A percentile compares a stretch with the other conserved stretches of the same genome.
Evolutionary conservation across 2,113 vertebrate genomes (phyloP).

Genomic region (Tapirus terrestris): DNA sequence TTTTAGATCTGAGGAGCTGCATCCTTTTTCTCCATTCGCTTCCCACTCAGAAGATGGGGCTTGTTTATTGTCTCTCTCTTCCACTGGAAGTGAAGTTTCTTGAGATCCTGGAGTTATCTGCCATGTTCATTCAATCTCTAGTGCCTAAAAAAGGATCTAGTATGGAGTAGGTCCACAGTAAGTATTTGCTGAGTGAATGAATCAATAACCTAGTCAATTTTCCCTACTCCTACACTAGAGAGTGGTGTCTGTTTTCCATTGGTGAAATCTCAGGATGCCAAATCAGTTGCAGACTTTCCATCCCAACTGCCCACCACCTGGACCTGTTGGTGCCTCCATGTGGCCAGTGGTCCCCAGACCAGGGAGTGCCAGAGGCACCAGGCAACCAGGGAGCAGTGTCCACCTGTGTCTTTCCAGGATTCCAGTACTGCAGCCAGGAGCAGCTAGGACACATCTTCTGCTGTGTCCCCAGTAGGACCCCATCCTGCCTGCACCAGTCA

Average conservation of each 20-base stretch:
- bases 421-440: neutral
- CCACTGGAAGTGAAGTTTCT: neutral
- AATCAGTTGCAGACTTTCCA: neutral
- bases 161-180: neutral
- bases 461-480: neutral
- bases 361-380: neutral
- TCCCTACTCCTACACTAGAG: neutral
- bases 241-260: neutral
- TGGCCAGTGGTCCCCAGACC: neutral
- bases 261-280: neutral
- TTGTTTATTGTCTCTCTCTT: neutral
- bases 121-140: neutral
- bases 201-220: neutral
- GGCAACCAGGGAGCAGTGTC: neutral
- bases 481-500: neutral
- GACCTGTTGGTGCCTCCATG: neutral
- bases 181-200: neutral
- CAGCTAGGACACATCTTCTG: neutral
- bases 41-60: neutral
- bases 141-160: neutral
- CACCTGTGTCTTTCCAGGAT: neutral
- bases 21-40: neutral
- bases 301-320: neutral
- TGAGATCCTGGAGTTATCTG: neutral
- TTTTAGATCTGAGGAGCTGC: neutral